Conservation (phyloP, 2,888 invertebrate species). For the Campoletis raptor region DNA sequence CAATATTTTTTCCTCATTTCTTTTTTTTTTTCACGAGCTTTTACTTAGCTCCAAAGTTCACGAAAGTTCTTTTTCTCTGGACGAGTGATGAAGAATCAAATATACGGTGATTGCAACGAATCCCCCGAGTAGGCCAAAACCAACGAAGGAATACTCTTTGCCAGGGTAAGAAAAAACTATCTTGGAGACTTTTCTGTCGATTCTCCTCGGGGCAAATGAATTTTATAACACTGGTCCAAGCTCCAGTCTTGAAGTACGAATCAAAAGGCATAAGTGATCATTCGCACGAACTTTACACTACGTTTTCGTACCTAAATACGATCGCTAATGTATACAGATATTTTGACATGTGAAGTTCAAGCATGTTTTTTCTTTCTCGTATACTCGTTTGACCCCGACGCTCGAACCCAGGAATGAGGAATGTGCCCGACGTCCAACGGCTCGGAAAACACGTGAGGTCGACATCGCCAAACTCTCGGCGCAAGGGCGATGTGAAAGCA, state of each 20-base stretch:
- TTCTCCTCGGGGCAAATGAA: constrained; percentile 31
- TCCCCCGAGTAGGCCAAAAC: constrained; percentile 28
- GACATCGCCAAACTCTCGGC: constrained; percentile 60
- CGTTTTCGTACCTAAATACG: constrained; percentile 9
- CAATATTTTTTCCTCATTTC: constrained; percentile 2
- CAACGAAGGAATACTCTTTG: constrained; percentile 10
- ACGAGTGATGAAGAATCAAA: constrained; percentile 34
- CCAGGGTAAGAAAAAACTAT: not conserved
- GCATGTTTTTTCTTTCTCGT: constrained; percentile 31
- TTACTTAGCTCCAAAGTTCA: not conserved
- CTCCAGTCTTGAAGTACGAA: constrained; percentile 28
- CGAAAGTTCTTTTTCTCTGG: constrained; percentile 21
- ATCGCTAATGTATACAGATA: constrained; percentile 16
- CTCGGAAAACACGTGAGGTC: constrained; percentile 57
- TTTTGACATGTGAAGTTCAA: constrained; percentile 23
- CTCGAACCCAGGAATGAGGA: constrained; percentile 54
- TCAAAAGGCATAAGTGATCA: constrained; percentile 68
- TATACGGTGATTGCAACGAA: constrained; percentile 52
- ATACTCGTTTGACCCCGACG: constrained; percentile 34
- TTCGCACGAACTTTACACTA: constrained; percentile 26
- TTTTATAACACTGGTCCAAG: constrained; percentile 17
- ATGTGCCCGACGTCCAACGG: constrained; percentile 50
- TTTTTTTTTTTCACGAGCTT: not conserved
- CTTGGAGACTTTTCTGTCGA: constrained; percentile 25
- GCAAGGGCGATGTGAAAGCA: constrained; percentile 72